These are phyloP conservation scores for Geococcyx californianus DNA, from an alignment of 2,113 vertebrate genomes.

Conservation along the genomic window DNA sequence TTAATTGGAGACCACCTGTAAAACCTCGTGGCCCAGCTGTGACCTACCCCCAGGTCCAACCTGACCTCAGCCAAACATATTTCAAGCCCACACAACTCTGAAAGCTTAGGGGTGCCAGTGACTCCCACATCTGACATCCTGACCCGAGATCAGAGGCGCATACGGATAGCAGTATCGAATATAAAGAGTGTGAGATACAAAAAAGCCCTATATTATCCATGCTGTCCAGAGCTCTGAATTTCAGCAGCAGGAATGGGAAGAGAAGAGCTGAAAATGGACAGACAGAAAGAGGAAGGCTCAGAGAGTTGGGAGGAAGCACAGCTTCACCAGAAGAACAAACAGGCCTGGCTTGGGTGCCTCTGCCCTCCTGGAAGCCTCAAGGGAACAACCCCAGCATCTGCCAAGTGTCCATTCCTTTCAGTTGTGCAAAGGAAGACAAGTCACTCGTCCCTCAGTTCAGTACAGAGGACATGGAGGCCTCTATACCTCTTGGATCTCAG, in stretches of 20 bases:
- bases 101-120: not conserved
- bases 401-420: not conserved
- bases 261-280: not conserved
- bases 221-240: not conserved
- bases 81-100: not conserved
- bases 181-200: not conserved
- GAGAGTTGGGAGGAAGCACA: not conserved
- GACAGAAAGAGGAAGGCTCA: not conserved
- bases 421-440: not conserved
- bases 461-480: not conserved
- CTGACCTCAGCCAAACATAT: not conserved
- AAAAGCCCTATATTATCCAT: not conserved
- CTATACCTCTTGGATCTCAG: not conserved
- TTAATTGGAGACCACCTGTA: not conserved
- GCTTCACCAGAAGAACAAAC: not conserved
- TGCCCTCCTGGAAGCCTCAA: not conserved
- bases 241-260: not conserved
- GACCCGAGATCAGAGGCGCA: not conserved
- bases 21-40: not conserved
- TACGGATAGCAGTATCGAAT: not conserved
- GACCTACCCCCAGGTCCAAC: not conserved
- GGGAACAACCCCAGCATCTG: not conserved
- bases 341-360: not conserved
- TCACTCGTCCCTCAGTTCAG: not conserved
- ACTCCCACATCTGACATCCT: not conserved